phyloP scores from a whole-genome alignment of 2,113 vertebrate genomes.

The Hipposideros armiger region DNA sequence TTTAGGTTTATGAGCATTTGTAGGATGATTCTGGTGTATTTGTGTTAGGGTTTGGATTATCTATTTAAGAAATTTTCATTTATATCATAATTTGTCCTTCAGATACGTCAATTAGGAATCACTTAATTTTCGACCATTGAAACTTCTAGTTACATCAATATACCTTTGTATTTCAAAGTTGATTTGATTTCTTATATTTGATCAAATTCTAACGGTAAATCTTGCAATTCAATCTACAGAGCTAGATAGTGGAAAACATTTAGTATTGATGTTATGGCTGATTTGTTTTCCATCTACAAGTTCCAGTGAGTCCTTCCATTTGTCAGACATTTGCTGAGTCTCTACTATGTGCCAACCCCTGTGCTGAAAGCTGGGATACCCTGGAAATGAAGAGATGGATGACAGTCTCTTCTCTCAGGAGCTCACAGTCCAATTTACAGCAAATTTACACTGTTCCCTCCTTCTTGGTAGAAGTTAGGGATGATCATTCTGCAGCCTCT shows the following conservation, averaged over 20 bases:
- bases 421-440: neutral
- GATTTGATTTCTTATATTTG: conserved; percentile 53
- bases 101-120: conserved; percentile 36
- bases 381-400: neutral
- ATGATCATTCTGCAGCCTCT: neutral
- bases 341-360: neutral
- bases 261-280: neutral
- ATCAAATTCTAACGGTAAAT: neutral
- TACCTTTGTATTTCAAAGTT: neutral
- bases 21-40: neutral
- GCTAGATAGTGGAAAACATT: conserved; percentile 4
- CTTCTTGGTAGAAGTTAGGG: neutral
- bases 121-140: conserved; percentile 10
- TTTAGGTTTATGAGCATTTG: conserved; percentile 46
- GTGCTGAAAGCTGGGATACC: neutral
- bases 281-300: conserved; percentile 38
- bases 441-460: neutral
- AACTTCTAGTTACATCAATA: neutral
- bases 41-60: neutral
- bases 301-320: neutral
- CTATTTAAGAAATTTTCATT: neutral
- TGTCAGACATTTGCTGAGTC: neutral
- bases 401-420: neutral
- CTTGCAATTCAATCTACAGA: conserved; percentile 46
- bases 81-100: conserved; percentile 18